Base-by-base conservation (phyloP, 2,888 invertebrate species). In the Venustoraphidia nigricollis region DNA sequence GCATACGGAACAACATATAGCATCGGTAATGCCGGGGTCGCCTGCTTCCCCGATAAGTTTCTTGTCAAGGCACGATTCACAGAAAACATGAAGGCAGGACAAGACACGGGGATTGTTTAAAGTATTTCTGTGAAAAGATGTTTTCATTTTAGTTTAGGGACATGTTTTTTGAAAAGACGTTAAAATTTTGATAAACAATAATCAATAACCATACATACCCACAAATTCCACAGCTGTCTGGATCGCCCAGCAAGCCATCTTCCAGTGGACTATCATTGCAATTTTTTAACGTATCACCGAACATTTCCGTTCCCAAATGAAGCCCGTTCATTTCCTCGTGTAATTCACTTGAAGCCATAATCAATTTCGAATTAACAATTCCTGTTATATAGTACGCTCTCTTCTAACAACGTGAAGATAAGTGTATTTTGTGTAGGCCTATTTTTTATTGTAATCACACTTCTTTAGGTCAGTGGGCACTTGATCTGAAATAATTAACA, bases 71-170 rank as follows among this genome's bases (percentile, higher is more conserved):
- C 95, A 96, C 56, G 79, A 77, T 70, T 92, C 89, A 71, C 95
- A 96, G 71, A 92, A 94, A 46, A 90, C 90, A 72, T 96, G 95
- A 64, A 96, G 81, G 69, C 95, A 96, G 59, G 86, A 82, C 61
- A 96, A 76, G 54, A 95, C 82, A 56, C 91, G 81, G 51, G 95
- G 94, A 64, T 81, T 78, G 65, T 78, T 79, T 61, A 87, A 72
- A 59, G 83, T 82, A 63, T 79, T 78, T 62, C 81, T 82, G 61
- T 55, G 75, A 69, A 10, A 37, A 36, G 27, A 34, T 35, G 36
- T 37, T n/a, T 34, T 11, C n/a, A 10, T 39, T 39, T 38, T 39
- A 39, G 14, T 13, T 14, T 13, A 8, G 11, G 10, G 2, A 13
- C 39, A 42, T 9, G 9, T 8, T 17, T 11, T 9, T 17, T 9